Percentiles rank a stretch among this genome's conserved stretches.
These are phyloP conservation scores for Penaeus chinensis DNA, from an alignment of 1,140 invertebrate genomes.

Conservation along the genomic window DNA sequence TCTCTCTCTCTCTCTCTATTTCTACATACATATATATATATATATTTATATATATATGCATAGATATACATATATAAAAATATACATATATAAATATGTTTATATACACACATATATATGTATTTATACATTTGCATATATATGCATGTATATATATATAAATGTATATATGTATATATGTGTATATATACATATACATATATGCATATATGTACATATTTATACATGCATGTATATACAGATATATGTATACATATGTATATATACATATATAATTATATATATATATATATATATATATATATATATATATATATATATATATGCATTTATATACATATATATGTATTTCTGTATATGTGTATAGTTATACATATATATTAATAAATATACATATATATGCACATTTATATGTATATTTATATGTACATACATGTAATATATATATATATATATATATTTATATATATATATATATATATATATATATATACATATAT, in stretches of 20 bases:
- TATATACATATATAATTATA: slow-evolving; percentile 24
- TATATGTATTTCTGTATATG: slow-evolving; percentile 9
- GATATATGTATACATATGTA: slow-evolving; percentile 13
- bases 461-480: slow-evolving; percentile 15
- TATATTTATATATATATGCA: no score
- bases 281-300: slow-evolving; percentile 6
- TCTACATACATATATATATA: no score
- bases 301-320: slow-evolving; percentile 19
- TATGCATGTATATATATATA: not conserved
- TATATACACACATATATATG: not conserved
- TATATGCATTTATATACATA: slow-evolving; percentile 17
- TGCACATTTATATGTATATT: slow-evolving; percentile 5
- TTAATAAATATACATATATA: slow-evolving; percentile 14
- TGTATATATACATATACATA: no score
- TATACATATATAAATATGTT: slow-evolving; percentile 3
- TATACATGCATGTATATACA: not conserved
- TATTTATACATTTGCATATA: not conserved
- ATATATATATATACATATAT: slow-evolving; percentile 11
- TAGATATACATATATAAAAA: no score
- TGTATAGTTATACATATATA: slow-evolving; percentile 6
- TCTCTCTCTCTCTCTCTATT: no score
- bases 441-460: not conserved
- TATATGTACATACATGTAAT: slow-evolving; percentile 18
- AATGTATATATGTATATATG: no score
- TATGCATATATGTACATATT: not conserved